phyloP scores from a whole-genome alignment of 2,797 vertebrate genomes.

The Lagocephalus sceleratus region DNA sequence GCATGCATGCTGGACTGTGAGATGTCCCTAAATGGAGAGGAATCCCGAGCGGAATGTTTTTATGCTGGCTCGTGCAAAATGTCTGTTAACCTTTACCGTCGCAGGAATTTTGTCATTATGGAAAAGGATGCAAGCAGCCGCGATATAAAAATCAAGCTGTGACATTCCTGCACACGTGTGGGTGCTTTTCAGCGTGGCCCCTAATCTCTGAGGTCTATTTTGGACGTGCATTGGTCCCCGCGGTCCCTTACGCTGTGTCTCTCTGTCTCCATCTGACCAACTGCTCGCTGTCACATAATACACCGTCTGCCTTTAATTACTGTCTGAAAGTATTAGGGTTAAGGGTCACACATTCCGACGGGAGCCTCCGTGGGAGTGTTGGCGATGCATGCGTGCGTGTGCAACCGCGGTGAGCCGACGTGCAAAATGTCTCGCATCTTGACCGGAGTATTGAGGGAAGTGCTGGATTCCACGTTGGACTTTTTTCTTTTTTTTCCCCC shows the following conservation, averaged over 20 bases:
- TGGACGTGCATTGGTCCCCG: conserved; percentile 53
- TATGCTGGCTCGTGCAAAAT: conserved; percentile 20
- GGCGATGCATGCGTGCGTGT: conserved; percentile 23
- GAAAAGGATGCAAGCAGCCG: conserved; percentile 48
- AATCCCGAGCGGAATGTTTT: conserved; percentile 41
- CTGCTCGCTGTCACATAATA: conserved; percentile 67
- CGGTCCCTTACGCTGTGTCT: conserved; percentile 43
- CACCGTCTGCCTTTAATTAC: conserved; percentile 71
- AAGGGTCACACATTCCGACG: conserved; percentile 60
- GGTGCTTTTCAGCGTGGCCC: conserved; percentile 40
- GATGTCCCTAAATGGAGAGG: conserved; percentile 20
- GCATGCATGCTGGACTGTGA: not conserved
- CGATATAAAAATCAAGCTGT: conserved; percentile 55
- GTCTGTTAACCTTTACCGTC: conserved; percentile 51
- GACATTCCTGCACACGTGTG: conserved; percentile 59
- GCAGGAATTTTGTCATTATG: conserved; percentile 53
- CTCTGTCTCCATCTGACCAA: conserved; percentile 60
- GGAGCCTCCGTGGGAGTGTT: conserved; percentile 42
- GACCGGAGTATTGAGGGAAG: conserved; percentile 33
- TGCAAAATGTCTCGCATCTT: conserved; percentile 37
- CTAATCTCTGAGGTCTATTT: conserved; percentile 62
- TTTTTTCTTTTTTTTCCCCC: no score
- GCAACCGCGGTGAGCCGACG: conserved; percentile 18
- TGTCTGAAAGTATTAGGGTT: conserved; percentile 63
- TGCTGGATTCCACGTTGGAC: conserved; percentile 44